Evolutionary conservation across 2,888 invertebrate species (phyloP).

Genomic region (Aporophyla nigra): DNA sequence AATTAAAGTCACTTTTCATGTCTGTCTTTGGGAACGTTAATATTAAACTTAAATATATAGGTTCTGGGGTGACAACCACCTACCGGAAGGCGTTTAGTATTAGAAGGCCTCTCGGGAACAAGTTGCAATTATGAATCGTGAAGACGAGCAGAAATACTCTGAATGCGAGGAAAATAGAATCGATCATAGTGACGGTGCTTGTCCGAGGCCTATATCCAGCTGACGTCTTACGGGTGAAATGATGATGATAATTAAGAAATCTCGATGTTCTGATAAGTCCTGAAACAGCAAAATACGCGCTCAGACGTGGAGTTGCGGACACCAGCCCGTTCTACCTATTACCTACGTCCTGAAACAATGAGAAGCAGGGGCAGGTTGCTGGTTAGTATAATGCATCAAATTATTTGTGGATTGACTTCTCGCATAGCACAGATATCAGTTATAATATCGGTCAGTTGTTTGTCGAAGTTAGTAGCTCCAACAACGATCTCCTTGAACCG

Average conservation of each 20-base stretch:
- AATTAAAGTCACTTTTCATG: no score
- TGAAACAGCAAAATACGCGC: no score
- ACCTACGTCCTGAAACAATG: no score
- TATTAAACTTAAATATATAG: background rate
- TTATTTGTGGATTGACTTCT: background rate
- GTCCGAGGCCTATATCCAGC: background rate
- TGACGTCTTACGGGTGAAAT: background rate
- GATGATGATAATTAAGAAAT: background rate
- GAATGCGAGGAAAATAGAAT: background rate
- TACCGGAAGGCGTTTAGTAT: background rate
- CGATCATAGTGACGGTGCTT: background rate
- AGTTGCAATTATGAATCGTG: no score
- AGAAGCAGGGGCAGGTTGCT: background rate
- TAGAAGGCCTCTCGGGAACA: no score
- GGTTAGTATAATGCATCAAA: background rate
- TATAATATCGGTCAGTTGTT: background rate
- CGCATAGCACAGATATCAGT: background rate
- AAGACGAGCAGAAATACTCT: background rate
- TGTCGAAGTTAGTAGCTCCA: constrained; percentile 14
- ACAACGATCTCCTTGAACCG: constrained; percentile 10
- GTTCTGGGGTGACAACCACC: background rate
- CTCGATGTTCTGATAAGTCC: background rate
- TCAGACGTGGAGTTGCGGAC: no score
- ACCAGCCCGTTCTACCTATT: no score
- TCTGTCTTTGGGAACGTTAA: no score